Conservation (phyloP, 1,140 invertebrate genomes). For the Hormaphis cornu region DNA sequence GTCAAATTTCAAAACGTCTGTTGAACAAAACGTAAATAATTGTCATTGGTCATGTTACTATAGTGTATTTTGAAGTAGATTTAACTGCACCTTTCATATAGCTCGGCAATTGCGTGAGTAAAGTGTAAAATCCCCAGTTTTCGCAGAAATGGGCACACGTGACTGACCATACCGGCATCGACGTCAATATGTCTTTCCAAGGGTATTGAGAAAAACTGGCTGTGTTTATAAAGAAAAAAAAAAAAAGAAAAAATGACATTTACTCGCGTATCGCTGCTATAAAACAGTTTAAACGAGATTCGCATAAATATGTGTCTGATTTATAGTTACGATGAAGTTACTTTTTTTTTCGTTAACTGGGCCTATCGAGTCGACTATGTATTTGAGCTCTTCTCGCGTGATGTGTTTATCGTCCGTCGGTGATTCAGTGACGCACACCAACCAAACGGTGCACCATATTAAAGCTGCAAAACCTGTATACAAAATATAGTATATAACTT, state of each 20-base stretch:
- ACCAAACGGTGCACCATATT: conserved; percentile 63
- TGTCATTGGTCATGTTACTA: background rate
- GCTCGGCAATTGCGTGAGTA: conserved; percentile 79
- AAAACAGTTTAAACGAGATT: too few relatives aligned
- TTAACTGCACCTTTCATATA: conserved; percentile 85
- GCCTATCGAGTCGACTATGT: conserved; percentile 55
- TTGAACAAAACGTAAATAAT: conserved; percentile 33
- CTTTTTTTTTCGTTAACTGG: background rate
- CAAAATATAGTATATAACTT: too few relatives aligned
- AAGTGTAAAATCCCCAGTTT: conserved; percentile 93
- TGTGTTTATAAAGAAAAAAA: background rate
- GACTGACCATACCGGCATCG: conserved; percentile 81
- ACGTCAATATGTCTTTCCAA: conserved; percentile 71
- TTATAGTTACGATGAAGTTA: background rate
- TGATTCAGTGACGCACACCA: conserved; percentile 59
- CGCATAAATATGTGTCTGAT: too few relatives aligned
- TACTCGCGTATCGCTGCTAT: too few relatives aligned
- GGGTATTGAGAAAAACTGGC: conserved; percentile 44
- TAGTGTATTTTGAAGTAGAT: background rate
- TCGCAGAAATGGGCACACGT: conserved; percentile 83
- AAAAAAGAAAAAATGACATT: background rate
- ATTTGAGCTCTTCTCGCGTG: conserved; percentile 60
- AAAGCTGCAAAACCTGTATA: conserved; percentile 54
- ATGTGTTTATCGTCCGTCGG: conserved; percentile 69
- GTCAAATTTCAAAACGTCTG: conserved; percentile 62